Conservation (phyloP, 2,888 invertebrate genomes). For the Linyphia triangularis region DNA sequence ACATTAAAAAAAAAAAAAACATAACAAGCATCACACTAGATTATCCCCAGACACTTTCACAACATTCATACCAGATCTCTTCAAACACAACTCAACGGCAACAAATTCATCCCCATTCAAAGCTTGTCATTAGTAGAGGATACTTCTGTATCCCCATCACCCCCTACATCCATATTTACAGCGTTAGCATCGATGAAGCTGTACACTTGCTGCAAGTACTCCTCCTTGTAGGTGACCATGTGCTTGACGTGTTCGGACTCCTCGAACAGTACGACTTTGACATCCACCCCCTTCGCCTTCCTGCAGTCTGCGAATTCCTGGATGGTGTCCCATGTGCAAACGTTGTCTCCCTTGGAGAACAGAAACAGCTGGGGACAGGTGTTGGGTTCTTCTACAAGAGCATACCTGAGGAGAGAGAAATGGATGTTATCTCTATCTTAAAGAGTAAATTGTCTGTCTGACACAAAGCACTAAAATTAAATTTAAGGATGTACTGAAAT, state of each 20-base stretch:
- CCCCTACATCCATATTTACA: not conserved
- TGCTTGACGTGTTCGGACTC: constrained; percentile 89
- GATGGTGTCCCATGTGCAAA: constrained; percentile 85
- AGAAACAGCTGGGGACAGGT: constrained; percentile 87
- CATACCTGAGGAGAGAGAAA: constrained; percentile 12
- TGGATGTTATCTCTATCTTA: too few relatives aligned
- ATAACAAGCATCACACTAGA: not conserved
- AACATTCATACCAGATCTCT: not conserved
- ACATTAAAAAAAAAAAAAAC: not conserved
- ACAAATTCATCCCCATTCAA: not conserved
- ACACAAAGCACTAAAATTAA: too few relatives aligned
- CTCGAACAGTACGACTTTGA: constrained; percentile 84
- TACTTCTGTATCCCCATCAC: not conserved
- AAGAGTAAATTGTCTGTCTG: too few relatives aligned
- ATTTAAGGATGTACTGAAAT: too few relatives aligned
- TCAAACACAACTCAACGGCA: not conserved
- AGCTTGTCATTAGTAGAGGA: not conserved
- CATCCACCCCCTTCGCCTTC: constrained; percentile 83
- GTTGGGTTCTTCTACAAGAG: constrained; percentile 82
- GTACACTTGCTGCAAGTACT: constrained; percentile 59
- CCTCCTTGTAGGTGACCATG: constrained; percentile 84
- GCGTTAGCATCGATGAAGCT: constrained; percentile 64
- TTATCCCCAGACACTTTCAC: not conserved
- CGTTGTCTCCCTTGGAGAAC: constrained; percentile 86
- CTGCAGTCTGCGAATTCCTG: constrained; percentile 85